Evolutionary conservation across 2,113 vertebrate species (phyloP), one percentile per base, ranked within the genome.

Genomic region (Podilymbus podiceps): DNA sequence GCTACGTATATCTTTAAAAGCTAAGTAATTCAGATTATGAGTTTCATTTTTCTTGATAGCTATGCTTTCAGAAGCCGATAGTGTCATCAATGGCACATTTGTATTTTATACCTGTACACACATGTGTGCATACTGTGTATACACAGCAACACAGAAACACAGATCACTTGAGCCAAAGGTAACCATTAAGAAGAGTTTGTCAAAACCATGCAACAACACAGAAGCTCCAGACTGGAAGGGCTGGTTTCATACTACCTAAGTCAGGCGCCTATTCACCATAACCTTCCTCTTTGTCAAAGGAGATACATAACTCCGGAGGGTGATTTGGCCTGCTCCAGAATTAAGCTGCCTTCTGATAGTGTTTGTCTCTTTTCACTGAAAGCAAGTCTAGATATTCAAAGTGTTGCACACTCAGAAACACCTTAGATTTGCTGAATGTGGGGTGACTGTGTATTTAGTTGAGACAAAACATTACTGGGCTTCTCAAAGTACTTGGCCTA

Each of bases 201-300:
- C 69, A 76, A 85, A 89, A 81, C 64, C 60, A 49, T 72, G 56
- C 42, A 93, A 81, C 56, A 81, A 40, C 89, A 68, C 33, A 91
- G 69, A 35, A 89, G 44, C 38, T 87, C 30, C 77, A 92, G 58
- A 87, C 96, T 82, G 87, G 93, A 97, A 95, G 72, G 52, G 49
- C 87, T 72, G 76, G 93, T 96, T 96, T 94, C 69, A 53, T 17
- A 5, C 52, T 87, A 5, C 73, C 90, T 71, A 80, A 38, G 31
- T 75, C 56, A 89, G 78, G 25, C 3, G 4, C 22, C n/a, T 89
- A 22, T 78, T 87, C 73, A 75, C 23, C 46, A 35, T 25, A 74
- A 42, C 19, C 5, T 90, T 46, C 55, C 40, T 93, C 40, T 30
- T 87, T 92, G 91, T 92, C 84, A 87, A 78, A 93, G 67, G 30